Evolutionary conservation across 2,113 vertebrate genomes (phyloP).

Genomic region (Atlantisia rogersi): DNA sequence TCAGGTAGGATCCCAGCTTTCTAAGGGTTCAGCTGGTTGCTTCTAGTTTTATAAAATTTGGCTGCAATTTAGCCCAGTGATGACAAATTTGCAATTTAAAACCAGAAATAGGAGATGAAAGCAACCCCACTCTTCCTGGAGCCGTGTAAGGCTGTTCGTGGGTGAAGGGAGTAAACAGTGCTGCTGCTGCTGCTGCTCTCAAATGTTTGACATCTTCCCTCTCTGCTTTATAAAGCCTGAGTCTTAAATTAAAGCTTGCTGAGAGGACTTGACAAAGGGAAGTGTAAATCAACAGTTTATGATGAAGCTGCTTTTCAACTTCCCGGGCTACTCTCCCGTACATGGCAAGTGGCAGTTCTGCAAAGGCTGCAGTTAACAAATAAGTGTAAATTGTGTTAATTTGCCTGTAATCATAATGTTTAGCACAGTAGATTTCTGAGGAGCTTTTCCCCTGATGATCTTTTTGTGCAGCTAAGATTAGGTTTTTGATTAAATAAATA

Average conservation of each 20-base stretch:
- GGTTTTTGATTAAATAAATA: constrained; percentile 23
- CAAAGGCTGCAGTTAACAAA: constrained; percentile 49
- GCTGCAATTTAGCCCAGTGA: neutral
- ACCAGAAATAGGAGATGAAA: neutral
- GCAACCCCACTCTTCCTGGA: neutral
- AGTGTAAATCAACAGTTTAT: constrained; percentile 50
- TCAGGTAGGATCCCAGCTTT: neutral
- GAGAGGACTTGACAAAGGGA: neutral
- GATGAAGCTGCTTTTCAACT: constrained; percentile 55
- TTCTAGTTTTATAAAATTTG: neutral
- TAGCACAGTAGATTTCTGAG: neutral
- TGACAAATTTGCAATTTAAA: neutral
- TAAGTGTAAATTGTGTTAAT: neutral
- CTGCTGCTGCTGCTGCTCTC: neutral
- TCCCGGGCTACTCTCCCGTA: neutral
- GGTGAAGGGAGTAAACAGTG: neutral
- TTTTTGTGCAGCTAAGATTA: neutral
- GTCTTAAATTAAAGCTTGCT: constrained; percentile 35
- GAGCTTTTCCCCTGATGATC: neutral
- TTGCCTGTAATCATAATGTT: constrained; percentile 4
- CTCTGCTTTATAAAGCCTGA: neutral
- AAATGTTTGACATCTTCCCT: neutral
- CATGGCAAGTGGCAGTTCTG: constrained; percentile 29
- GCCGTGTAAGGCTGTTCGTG: neutral
- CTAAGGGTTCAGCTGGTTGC: neutral